A percentile compares a stretch with the other conserved stretches of the same genome.
These are phyloP conservation scores for Phenganax marumi DNA, from an alignment of 92 coral and sea anemone genomes.

Conservation along the genomic window DNA sequence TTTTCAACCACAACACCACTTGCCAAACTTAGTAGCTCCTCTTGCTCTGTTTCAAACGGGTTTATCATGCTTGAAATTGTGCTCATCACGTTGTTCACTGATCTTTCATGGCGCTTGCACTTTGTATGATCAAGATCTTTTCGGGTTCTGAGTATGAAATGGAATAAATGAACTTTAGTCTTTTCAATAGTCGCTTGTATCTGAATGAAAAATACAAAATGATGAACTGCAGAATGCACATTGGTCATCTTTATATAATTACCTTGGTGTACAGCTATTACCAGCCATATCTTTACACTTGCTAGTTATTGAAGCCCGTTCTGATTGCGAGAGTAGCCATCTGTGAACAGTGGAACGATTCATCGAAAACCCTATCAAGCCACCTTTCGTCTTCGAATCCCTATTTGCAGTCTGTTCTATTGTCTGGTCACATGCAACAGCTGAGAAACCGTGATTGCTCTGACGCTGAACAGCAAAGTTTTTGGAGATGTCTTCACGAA, in stretches of 20 bases:
- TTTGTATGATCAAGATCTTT: conserved; percentile 41
- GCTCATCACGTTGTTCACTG: conserved; percentile 17
- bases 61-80: conserved; percentile 39
- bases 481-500: neutral
- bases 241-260: neutral
- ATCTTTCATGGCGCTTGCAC: conserved; percentile 26
- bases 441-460: neutral
- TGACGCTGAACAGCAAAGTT: neutral
- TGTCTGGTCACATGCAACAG: conserved; percentile 4
- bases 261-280: neutral
- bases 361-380: neutral
- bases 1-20: neutral
- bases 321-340: conserved; percentile 10
- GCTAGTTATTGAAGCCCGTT: neutral
- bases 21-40: conserved; percentile 9
- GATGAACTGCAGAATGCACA: neutral
- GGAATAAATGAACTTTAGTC: neutral
- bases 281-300: conserved; percentile 1
- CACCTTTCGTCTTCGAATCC: conserved; percentile 13
- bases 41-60: conserved; percentile 44
- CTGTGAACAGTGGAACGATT: neutral
- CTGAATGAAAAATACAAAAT: neutral
- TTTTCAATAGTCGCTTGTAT: neutral
- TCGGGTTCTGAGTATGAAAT: neutral
- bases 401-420: conserved; percentile 5